phyloP scores from a whole-genome alignment of 2,113 vertebrate genomes.

The Elephas maximus region DNA sequence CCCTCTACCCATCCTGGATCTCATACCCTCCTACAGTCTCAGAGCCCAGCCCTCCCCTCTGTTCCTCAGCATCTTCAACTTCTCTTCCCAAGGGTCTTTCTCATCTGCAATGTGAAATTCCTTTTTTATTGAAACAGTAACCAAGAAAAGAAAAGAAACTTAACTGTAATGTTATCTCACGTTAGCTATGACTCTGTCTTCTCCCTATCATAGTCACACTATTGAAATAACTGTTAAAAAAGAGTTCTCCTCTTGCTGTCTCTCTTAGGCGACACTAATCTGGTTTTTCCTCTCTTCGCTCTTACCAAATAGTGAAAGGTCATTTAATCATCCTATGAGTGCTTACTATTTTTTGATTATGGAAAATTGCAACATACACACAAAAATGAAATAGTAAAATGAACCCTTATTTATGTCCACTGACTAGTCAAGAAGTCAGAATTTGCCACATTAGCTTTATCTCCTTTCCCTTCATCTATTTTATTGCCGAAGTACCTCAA shows the following conservation, averaged over 20 bases:
- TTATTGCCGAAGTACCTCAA: not conserved
- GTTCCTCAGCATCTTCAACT: not conserved
- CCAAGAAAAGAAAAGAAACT: not conserved
- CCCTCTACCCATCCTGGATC: not conserved
- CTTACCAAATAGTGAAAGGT: not conserved
- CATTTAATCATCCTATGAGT: not conserved
- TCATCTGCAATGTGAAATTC: not conserved
- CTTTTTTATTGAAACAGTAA: not conserved
- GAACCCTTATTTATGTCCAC: not conserved
- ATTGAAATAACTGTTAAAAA: not conserved
- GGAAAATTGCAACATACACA: not conserved
- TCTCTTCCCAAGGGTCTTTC: not conserved
- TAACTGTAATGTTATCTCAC: not conserved
- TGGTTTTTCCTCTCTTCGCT: not conserved
- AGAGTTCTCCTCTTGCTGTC: not conserved
- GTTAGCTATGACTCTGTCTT: not conserved
- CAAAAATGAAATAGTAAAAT: not conserved
- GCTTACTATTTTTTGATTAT: not conserved
- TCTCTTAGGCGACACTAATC: not conserved
- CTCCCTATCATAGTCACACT: not conserved
- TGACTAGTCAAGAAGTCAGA: not conserved
- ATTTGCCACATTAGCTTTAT: not conserved
- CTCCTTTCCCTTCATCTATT: not conserved
- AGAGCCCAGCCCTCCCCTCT: not conserved
- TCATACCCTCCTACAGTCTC: not conserved